Percentiles rank a stretch among this genome's conserved stretches.
These are phyloP conservation scores for Pteronura brasiliensis DNA, from an alignment of 2,113 vertebrate genomes.

Conservation along the genomic window DNA sequence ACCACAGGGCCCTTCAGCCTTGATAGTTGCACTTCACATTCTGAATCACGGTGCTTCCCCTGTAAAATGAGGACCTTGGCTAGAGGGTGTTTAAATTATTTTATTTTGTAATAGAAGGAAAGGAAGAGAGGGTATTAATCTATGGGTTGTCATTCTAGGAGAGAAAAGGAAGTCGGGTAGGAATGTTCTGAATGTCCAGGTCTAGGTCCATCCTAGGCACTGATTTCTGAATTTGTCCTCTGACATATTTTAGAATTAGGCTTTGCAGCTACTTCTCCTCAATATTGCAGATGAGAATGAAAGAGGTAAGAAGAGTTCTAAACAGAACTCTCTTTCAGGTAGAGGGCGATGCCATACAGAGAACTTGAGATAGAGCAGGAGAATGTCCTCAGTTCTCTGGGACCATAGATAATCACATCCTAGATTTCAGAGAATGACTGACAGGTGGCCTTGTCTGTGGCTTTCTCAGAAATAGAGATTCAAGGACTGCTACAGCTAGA, in stretches of 20 bases:
- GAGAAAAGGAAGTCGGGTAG: background rate
- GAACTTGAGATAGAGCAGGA: background rate
- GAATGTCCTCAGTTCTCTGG: background rate
- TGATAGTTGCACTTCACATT: background rate
- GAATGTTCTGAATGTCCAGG: background rate
- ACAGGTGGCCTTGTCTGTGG: background rate
- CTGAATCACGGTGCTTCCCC: background rate
- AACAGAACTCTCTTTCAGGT: background rate
- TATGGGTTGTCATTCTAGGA: background rate
- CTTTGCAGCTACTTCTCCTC: background rate
- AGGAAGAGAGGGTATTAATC: background rate
- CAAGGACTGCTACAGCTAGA: background rate
- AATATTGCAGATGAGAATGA: background rate
- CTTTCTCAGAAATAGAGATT: background rate
- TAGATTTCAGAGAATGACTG: background rate
- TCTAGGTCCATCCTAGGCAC: background rate
- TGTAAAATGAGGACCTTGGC: background rate
- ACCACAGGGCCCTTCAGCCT: too few relatives aligned
- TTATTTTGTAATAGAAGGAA: background rate
- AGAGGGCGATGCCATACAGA: background rate
- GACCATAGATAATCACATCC: background rate
- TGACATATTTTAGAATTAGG: background rate
- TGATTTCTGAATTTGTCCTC: background rate
- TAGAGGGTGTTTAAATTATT: background rate
- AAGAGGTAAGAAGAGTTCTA: background rate